phyloP scores from a whole-genome alignment of 2,797 vertebrate species.

The Cynopterus sphinx region DNA sequence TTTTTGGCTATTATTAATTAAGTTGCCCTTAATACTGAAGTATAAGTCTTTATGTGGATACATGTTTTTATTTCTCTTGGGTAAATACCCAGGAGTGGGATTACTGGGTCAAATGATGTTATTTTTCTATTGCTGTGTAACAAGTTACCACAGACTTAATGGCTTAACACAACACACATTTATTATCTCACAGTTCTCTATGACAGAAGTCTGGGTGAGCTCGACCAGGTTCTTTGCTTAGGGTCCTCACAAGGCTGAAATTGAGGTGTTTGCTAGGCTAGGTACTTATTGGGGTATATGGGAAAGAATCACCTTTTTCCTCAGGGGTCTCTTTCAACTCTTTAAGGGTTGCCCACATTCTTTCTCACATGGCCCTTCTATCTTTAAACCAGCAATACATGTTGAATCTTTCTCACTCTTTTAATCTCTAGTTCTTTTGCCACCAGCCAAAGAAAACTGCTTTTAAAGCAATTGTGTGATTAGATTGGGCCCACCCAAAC shows the following conservation, averaged over 20 bases:
- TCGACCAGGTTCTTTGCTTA: background rate
- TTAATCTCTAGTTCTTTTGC: background rate
- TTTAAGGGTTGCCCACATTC: background rate
- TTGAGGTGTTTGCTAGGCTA: background rate
- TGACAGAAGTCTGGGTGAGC: background rate
- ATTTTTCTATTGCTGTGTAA: background rate
- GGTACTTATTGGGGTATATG: background rate
- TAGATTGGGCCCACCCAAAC: background rate
- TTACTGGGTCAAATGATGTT: background rate
- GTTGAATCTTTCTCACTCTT: background rate
- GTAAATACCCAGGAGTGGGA: background rate
- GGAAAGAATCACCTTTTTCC: background rate
- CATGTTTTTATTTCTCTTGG: background rate
- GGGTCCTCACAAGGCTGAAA: background rate
- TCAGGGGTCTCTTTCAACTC: background rate
- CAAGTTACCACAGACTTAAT: background rate
- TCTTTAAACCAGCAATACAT: background rate
- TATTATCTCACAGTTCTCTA: background rate
- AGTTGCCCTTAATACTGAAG: background rate
- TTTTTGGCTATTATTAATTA: conserved; percentile 3
- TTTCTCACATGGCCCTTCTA: background rate
- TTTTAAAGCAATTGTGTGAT: background rate
- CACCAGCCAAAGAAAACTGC: background rate
- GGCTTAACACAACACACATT: background rate
- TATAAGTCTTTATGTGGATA: background rate